These are phyloP conservation scores for rabbit (Oryctolagus cuniculus) DNA, from an alignment of 2,113 vertebrate genomes.

Conservation along the genomic window DNA sequence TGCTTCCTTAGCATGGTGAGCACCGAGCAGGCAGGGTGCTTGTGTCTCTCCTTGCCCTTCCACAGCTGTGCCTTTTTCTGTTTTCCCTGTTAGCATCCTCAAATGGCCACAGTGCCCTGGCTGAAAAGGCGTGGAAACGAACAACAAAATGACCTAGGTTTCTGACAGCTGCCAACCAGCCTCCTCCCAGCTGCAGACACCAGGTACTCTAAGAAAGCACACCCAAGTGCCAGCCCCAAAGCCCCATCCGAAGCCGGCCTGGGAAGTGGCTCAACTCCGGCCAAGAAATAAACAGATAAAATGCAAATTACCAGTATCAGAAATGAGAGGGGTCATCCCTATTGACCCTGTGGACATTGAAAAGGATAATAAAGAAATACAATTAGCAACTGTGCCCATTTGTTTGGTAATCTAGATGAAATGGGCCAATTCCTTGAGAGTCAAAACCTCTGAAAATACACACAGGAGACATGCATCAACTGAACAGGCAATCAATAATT, in stretches of 20 bases:
- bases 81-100: neutral
- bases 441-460: neutral
- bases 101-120: neutral
- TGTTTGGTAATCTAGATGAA: neutral
- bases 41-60: no score
- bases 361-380: neutral
- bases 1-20: no score
- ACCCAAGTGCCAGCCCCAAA: no score
- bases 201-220: neutral
- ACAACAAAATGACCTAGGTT: neutral
- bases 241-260: no score
- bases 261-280: neutral
- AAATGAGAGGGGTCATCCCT: neutral
- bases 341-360: neutral
- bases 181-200: rapidly evolving
- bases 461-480: neutral
- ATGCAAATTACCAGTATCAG: neutral
- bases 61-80: neutral
- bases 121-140: neutral
- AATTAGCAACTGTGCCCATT: no score
- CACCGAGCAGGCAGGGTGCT: neutral
- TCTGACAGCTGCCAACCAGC: no score
- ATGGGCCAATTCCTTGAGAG: neutral
- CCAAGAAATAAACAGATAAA: neutral
- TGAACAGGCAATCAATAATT: neutral